These are phyloP conservation scores for Lordiphosa andalusiaca DNA, from an alignment of 2,888 invertebrate genomes.

Conservation along the genomic window DNA sequence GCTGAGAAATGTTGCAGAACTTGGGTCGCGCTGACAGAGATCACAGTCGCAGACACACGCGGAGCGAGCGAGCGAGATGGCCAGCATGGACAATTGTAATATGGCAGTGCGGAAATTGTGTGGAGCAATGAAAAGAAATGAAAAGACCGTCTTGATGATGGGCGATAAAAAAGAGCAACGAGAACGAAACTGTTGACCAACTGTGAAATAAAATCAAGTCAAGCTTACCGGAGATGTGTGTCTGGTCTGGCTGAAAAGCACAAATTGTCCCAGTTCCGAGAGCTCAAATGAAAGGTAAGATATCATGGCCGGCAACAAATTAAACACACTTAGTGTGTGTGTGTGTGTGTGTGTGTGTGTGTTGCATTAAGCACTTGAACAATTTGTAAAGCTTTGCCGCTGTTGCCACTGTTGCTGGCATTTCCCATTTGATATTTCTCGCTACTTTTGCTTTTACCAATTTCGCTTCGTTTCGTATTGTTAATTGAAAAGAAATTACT, in stretches of 20 bases:
- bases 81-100: constrained; percentile 54
- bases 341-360: constrained; percentile 15
- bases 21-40: constrained; percentile 42
- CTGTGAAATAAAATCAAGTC: constrained; percentile 43
- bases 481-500: constrained; percentile 73
- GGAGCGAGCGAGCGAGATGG: background rate
- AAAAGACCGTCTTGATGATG: constrained; percentile 39
- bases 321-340: constrained; percentile 57
- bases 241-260: constrained; percentile 33
- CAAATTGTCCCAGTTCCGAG: constrained; percentile 65
- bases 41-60: constrained; percentile 23
- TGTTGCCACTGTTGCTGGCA: constrained; percentile 1
- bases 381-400: constrained; percentile 35
- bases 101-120: constrained; percentile 72
- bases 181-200: constrained; percentile 50
- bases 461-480: constrained; percentile 50
- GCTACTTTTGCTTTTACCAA: constrained; percentile 64
- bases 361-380: constrained; percentile 33
- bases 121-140: constrained; percentile 52
- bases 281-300: constrained; percentile 56
- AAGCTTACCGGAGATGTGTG: constrained; percentile 24
- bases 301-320: constrained; percentile 49
- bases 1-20: constrained; percentile 41
- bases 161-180: constrained; percentile 40
- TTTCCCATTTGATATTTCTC: constrained; percentile 9